These are phyloP conservation scores for Ceratina japonica DNA, from an alignment of 1,140 invertebrate genomes.

Conservation along the genomic window DNA sequence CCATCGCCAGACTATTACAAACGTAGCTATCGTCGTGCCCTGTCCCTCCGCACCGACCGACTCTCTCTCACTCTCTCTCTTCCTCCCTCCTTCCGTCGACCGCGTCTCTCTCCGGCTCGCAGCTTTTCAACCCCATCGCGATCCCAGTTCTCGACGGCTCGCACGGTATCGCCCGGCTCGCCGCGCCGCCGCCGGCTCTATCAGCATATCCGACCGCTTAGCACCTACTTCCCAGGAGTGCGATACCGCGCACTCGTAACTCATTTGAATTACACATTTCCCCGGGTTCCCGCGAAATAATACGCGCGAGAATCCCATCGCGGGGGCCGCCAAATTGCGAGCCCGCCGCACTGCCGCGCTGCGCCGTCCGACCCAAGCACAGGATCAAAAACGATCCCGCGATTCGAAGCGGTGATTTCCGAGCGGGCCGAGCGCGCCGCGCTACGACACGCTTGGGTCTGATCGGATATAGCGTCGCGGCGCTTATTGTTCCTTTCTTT, in stretches of 20 bases:
- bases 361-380: conserved; percentile 24
- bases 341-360: neutral
- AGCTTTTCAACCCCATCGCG: conserved; percentile 73
- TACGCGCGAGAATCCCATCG: conserved; percentile 58
- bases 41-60: conserved; percentile 1
- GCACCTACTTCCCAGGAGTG: conserved; percentile 79
- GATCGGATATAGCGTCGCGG: conserved; percentile 40
- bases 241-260: conserved; percentile 75
- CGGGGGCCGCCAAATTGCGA: conserved; percentile 56
- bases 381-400: conserved; percentile 48
- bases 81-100: conserved; percentile 7
- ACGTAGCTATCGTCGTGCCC: conserved; percentile 67
- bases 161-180: conserved; percentile 46
- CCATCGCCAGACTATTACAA: conserved; percentile 76
- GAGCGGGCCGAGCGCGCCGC: conserved; percentile 18
- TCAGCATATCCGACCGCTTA: conserved; percentile 79
- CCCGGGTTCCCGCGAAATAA: conserved; percentile 69
- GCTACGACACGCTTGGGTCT: conserved; percentile 49
- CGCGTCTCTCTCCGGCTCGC: neutral
- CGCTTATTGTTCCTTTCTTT: conserved; percentile 1
- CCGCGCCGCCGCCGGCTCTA: conserved; percentile 73
- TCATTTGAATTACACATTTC: conserved; percentile 80
- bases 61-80: conserved; percentile 7
- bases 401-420: conserved; percentile 47
- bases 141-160: conserved; percentile 58